A percentile compares a stretch with the other conserved stretches of the same genome.
Conservation (phyloP, 2,888 invertebrate genomes). For the Drosophila eohydei region DNA sequence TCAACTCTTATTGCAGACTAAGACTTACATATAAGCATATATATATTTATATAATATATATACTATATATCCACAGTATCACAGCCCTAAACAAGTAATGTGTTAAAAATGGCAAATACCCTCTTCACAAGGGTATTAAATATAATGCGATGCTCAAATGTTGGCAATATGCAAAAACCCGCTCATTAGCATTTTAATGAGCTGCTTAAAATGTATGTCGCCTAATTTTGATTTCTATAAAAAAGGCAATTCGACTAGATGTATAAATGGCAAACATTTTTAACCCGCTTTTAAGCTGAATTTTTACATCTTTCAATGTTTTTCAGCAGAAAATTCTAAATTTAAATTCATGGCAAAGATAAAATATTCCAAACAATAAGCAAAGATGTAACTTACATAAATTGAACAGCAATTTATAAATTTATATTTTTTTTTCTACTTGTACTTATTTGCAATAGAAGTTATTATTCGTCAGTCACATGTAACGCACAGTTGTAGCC, state of each 20-base stretch:
- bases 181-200: constrained; percentile 77
- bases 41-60: neutral
- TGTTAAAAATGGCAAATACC: neutral
- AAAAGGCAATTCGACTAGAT: neutral
- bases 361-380: constrained; percentile 8
- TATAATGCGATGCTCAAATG: constrained; percentile 65
- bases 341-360: neutral
- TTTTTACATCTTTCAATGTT: neutral
- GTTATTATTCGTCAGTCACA: constrained; percentile 11
- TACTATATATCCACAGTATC: neutral
- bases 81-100: neutral
- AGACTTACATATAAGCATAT: no score
- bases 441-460: neutral
- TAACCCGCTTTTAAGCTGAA: neutral
- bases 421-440: neutral
- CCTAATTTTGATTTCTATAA: neutral
- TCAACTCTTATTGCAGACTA: no score
- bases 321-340: neutral
- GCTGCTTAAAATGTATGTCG: constrained; percentile 58
- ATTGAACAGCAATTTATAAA: constrained; percentile 1
- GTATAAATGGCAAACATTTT: neutral
- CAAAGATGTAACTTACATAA: constrained; percentile 14
- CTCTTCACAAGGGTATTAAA: constrained; percentile 15
- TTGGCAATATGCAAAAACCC: constrained; percentile 52
- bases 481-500: constrained; percentile 18